phyloP scores from a whole-genome alignment of 2,888 invertebrate species.

The Drosophila birchii region DNA sequence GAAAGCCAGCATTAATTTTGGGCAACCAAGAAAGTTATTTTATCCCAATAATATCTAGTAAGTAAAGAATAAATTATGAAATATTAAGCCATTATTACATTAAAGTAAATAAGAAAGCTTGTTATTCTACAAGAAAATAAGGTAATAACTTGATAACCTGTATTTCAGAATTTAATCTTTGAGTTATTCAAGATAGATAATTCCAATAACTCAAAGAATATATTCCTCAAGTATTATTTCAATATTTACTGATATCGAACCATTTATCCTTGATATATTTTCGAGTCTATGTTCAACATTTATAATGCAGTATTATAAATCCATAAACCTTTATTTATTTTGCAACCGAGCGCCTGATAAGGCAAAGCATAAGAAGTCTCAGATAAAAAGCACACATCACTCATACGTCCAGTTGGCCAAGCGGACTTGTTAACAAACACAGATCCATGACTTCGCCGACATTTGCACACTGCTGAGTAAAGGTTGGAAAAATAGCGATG shows the following conservation, averaged over 20 bases:
- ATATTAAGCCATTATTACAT: neutral
- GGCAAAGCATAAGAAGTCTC: conserved; percentile 8
- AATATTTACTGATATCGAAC: neutral
- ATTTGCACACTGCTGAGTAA: conserved; percentile 16
- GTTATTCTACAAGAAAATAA: no score
- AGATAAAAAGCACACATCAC: conserved; percentile 28
- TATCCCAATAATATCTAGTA: no score
- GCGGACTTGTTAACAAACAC: conserved; percentile 22
- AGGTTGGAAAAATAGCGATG: conserved; percentile 8
- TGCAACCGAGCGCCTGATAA: conserved; percentile 10
- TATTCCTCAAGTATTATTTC: no score
- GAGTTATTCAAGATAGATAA: neutral
- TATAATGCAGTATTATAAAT: conserved; percentile 6
- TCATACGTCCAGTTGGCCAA: conserved; percentile 36
- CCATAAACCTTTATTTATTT: conserved; percentile 7
- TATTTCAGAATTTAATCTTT: neutral
- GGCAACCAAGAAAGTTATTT: no score
- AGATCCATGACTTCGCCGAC: conserved; percentile 10
- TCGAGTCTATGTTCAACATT: neutral
- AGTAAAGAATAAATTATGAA: no score
- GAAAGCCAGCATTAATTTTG: no score
- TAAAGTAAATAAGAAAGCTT: neutral
- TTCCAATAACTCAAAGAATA: no score
- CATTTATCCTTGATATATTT: neutral
- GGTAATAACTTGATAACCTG: neutral